Conservation (phyloP, 2,797 vertebrate genomes). For the Sternotherus odoratus region DNA sequence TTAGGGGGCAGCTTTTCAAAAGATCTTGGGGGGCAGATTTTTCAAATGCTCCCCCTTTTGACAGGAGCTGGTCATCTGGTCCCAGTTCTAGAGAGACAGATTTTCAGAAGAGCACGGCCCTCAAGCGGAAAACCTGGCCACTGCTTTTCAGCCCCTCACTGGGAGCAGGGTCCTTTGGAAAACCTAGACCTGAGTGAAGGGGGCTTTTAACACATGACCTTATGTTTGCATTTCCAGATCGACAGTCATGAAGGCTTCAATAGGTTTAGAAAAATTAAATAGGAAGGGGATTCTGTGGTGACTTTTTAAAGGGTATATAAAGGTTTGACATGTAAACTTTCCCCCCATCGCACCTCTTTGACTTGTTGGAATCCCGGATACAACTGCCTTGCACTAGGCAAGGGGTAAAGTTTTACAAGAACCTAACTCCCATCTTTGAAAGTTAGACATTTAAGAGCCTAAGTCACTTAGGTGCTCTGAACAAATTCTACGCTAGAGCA, state of each 20-base stretch:
- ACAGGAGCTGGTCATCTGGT: too few species aligned
- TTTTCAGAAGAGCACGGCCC: not conserved
- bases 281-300: not conserved
- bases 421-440: not conserved
- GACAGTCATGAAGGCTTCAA: not conserved
- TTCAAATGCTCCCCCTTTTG: not conserved
- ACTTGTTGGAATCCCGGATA: not conserved
- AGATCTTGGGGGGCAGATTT: not conserved
- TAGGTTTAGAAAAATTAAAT: not conserved
- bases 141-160: not conserved
- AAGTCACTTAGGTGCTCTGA: too few species aligned
- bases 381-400: too few species aligned
- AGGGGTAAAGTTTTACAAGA: not conserved
- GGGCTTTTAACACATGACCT: not conserved
- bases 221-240: not conserved
- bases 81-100: too few species aligned
- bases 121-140: fast-evolving
- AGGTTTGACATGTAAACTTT: not conserved
- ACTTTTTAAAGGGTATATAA: not conserved
- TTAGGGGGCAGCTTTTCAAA: not conserved
- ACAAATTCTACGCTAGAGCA: not conserved
- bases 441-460: not conserved
- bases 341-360: not conserved
- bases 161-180: not conserved
- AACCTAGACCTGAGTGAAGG: not conserved